A percentile compares a stretch with the other conserved stretches of the same genome.
phyloP scores from a whole-genome alignment of 30 jellyfish, hydroid and myxozoan species.

The Aurelia sp. region DNA sequence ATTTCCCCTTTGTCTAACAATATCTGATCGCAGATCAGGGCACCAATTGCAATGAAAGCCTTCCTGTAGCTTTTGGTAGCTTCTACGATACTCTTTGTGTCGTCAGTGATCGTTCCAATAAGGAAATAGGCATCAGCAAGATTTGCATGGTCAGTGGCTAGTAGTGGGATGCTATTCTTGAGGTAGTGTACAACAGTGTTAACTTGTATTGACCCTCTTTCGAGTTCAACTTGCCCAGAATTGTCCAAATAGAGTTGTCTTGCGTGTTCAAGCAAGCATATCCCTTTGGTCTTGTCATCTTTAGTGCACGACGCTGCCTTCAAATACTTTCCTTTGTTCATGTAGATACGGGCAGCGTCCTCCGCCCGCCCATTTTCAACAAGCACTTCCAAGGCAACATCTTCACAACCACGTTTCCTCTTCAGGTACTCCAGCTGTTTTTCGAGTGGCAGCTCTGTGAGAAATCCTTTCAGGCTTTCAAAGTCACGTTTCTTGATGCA shows the following conservation, averaged over 20 bases:
- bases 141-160: constrained; percentile 2
- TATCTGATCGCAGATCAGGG: constrained; percentile 6
- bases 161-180: background rate
- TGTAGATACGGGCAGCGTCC: constrained; percentile 58
- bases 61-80: constrained; percentile 13
- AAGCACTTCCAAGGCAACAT: constrained; percentile 24
- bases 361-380: constrained; percentile 47
- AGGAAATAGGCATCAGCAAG: constrained; percentile 45
- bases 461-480: constrained; percentile 13
- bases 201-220: background rate
- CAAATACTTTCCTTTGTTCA: constrained; percentile 36
- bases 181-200: constrained; percentile 7
- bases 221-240: background rate
- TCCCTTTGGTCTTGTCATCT: constrained; percentile 14
- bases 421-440: constrained; percentile 53
- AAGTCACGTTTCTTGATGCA: constrained; percentile 28
- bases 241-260: background rate
- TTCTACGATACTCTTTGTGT: background rate
- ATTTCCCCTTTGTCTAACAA: constrained; percentile 12
- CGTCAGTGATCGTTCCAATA: constrained; percentile 12
- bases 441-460: constrained; percentile 38
- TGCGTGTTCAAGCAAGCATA: constrained; percentile 57
- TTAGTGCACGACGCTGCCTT: constrained; percentile 41
- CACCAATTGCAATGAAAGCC: constrained; percentile 13
- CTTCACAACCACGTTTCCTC: constrained; percentile 58